phyloP scores from a whole-genome alignment of 2,797 vertebrate genomes.

The Chiloscyllium punctatum region DNA sequence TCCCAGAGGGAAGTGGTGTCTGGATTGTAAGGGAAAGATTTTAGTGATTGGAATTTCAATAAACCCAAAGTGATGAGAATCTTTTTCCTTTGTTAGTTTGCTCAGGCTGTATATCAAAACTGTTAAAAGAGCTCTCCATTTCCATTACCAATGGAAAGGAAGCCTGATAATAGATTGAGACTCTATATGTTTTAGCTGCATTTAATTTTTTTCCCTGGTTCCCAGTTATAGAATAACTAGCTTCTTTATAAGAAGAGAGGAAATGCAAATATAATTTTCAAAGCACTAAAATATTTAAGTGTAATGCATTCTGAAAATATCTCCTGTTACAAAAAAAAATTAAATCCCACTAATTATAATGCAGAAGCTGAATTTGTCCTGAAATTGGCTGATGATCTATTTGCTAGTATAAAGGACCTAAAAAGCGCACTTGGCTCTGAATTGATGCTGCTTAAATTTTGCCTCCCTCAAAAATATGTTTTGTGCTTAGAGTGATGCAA shows the following conservation, averaged over 20 bases:
- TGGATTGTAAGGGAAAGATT: slow-evolving; percentile 41
- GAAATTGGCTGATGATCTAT: not conserved
- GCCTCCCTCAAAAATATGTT: not conserved
- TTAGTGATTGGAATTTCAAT: slow-evolving; percentile 39
- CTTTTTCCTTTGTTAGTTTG: not conserved
- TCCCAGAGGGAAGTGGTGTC: slow-evolving; percentile 41
- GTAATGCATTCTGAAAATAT: not conserved
- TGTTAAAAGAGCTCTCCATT: not conserved
- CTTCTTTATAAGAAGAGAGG: not conserved
- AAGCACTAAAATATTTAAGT: not conserved
- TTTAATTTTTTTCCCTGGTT: not conserved
- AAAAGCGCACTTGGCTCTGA: not conserved
- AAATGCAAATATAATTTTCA: not conserved
- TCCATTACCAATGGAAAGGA: not conserved
- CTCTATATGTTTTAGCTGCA: not conserved
- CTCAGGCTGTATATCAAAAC: not conserved
- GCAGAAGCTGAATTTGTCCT: slow-evolving; percentile 5
- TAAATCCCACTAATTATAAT: not conserved
- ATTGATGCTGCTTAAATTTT: not conserved
- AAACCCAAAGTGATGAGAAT: not conserved
- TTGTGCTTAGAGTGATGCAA: not conserved
- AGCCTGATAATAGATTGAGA: not conserved
- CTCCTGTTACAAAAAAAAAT: not conserved
- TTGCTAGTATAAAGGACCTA: not conserved
- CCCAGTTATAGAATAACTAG: not conserved